phyloP scores from a whole-genome alignment of 1,140 invertebrate species.

The Leptopilina boulardi region DNA sequence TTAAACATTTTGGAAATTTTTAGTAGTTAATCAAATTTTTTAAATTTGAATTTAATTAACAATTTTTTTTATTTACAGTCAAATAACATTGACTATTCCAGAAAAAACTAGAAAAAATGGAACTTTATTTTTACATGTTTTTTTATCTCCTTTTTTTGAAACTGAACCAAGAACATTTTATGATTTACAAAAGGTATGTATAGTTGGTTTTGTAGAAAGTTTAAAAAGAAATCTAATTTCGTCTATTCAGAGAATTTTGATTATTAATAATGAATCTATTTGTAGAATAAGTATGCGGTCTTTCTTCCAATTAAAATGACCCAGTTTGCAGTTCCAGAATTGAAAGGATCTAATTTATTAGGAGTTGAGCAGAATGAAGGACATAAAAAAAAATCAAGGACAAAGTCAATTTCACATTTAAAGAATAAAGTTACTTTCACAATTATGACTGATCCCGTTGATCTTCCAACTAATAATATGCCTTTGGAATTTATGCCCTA shows the following conservation, averaged over 20 bases:
- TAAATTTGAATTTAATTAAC: conserved; percentile 32
- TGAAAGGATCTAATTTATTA: conserved; percentile 85
- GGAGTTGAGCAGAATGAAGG: conserved; percentile 69
- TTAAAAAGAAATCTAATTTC: conserved; percentile 20
- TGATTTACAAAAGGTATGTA: conserved; percentile 58
- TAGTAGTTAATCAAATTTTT: conserved; percentile 37
- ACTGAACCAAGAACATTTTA: conserved; percentile 71
- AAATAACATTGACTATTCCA: conserved; percentile 81
- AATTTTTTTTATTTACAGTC: conserved; percentile 71
- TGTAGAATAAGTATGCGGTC: conserved; percentile 76
- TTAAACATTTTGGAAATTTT: neutral
- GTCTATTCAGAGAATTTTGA: no score
- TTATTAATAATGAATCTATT: conserved; percentile 44
- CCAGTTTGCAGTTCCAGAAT: conserved; percentile 83
- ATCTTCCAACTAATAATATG: conserved; percentile 78
- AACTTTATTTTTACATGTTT: conserved; percentile 83
- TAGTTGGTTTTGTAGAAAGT: conserved; percentile 35
- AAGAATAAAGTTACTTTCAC: conserved; percentile 79
- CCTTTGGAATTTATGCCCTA: conserved; percentile 79
- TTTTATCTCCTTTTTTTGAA: conserved; percentile 72
- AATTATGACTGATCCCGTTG: conserved; percentile 81
- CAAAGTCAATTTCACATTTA: conserved; percentile 78
- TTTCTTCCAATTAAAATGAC: conserved; percentile 81
- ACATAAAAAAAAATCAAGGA: conserved; percentile 47
- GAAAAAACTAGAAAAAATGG: conserved; percentile 85